A percentile compares a stretch with the other conserved stretches of the same genome.
phyloP scores from a whole-genome alignment of 2,797 vertebrate species.

The Percopsis omiscomaycus region DNA sequence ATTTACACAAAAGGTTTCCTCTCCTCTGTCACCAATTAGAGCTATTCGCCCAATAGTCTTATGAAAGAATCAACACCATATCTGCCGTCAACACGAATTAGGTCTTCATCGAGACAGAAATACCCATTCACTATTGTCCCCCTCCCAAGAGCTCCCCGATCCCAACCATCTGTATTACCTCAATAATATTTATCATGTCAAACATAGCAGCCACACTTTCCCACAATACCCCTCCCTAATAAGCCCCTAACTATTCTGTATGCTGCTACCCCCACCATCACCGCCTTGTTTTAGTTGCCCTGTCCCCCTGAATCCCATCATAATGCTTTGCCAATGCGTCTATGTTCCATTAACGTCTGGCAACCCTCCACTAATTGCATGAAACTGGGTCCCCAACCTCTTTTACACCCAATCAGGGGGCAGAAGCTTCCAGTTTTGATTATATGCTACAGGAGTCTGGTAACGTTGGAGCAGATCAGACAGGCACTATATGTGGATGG shows the following conservation, averaged over 20 bases:
- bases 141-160: constrained; percentile 51
- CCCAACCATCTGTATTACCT: constrained; percentile 69
- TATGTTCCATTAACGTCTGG: constrained; percentile 68
- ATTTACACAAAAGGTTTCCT: constrained; percentile 53
- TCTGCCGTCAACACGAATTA: constrained; percentile 72
- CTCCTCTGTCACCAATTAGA: constrained; percentile 60
- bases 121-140: constrained; percentile 65
- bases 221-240: constrained; percentile 59
- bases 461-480: constrained; percentile 30
- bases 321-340: constrained; percentile 60
- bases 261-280: constrained; percentile 47
- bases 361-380: constrained; percentile 78
- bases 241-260: constrained; percentile 37
- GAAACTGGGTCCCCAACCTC: constrained; percentile 74
- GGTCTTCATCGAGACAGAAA: constrained; percentile 70
- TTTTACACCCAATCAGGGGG: constrained; percentile 75
- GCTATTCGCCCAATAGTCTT: constrained; percentile 37
- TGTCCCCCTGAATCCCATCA: constrained; percentile 57
- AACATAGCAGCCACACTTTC: constrained; percentile 61
- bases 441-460: constrained; percentile 54
- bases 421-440: constrained; percentile 63
- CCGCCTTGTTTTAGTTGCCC: constrained; percentile 44
- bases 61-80: constrained; percentile 48
- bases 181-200: constrained; percentile 70
- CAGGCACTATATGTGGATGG: constrained; percentile 43